A percentile compares a stretch with the other conserved stretches of the same genome.
Conservation (phyloP, 1,140 invertebrate species). For the Eueides isabella region DNA sequence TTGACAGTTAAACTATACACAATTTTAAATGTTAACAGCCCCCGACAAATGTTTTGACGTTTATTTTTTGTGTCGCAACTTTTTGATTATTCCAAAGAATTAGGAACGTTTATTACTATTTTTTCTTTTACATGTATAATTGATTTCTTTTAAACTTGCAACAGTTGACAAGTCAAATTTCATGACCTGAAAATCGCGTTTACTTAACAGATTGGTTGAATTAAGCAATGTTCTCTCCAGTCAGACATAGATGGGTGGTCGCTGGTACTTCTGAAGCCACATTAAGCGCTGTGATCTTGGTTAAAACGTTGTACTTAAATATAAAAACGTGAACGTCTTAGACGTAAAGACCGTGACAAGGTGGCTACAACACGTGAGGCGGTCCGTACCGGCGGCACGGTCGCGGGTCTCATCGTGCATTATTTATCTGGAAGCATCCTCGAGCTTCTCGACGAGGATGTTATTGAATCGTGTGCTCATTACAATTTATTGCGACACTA, state of each 20-base stretch:
- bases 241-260: neutral
- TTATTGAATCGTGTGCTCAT: slow-evolving; percentile 23
- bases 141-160: neutral
- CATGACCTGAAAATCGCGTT: neutral
- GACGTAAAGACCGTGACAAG: too few species aligned
- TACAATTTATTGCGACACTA: slow-evolving; percentile 25
- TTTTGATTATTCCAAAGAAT: too few species aligned
- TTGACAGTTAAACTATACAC: too few species aligned
- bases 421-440: slow-evolving; percentile 16
- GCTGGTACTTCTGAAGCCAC: neutral
- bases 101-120: too few species aligned
- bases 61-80: too few species aligned
- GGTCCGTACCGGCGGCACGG: neutral
- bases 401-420: slow-evolving; percentile 18
- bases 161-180: neutral
- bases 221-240: neutral
- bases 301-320: neutral
- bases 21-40: too few species aligned
- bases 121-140: neutral
- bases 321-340: neutral
- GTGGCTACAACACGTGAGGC: neutral
- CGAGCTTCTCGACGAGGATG: neutral
- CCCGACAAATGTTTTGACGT: too few species aligned
- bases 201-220: neutral
- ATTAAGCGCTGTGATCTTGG: neutral